Evolutionary conservation across 2,113 vertebrate genomes (phyloP).

Genomic region (Macquaria australasica): DNA sequence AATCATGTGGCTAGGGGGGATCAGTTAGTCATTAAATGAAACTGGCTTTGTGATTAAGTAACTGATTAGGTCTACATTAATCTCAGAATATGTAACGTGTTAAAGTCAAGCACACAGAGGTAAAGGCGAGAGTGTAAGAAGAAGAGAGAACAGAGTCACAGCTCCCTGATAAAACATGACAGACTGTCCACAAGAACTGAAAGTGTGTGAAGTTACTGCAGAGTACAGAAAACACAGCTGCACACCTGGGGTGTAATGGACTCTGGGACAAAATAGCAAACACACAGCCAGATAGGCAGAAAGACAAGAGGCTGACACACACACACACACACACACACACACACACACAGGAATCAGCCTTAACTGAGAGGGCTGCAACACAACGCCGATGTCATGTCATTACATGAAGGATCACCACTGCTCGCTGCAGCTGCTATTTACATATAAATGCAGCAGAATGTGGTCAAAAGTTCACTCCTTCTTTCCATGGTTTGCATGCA

Average conservation of each 20-base stretch:
- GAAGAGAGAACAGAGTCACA: constrained; percentile 4
- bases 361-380: constrained; percentile 48
- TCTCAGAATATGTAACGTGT: constrained; percentile 17
- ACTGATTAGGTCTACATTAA: neutral
- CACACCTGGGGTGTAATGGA: constrained; percentile 38
- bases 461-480: constrained; percentile 80
- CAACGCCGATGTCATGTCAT: constrained; percentile 71
- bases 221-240: constrained; percentile 48
- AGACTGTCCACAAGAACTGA: constrained; percentile 53
- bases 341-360: constrained; percentile 25
- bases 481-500: constrained; percentile 18
- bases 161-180: constrained; percentile 57
- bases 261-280: constrained; percentile 36
- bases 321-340: neutral
- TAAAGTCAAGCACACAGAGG: neutral
- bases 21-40: constrained; percentile 46
- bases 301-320: constrained; percentile 31
- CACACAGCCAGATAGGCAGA: constrained; percentile 6
- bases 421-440: constrained; percentile 72
- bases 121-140: neutral
- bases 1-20: constrained; percentile 40
- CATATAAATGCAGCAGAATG: constrained; percentile 79
- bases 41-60: constrained; percentile 34
- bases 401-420: constrained; percentile 76
- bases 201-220: constrained; percentile 20